Conservation (phyloP, 2,888 invertebrate species). For the Polydrusus cervinus region DNA sequence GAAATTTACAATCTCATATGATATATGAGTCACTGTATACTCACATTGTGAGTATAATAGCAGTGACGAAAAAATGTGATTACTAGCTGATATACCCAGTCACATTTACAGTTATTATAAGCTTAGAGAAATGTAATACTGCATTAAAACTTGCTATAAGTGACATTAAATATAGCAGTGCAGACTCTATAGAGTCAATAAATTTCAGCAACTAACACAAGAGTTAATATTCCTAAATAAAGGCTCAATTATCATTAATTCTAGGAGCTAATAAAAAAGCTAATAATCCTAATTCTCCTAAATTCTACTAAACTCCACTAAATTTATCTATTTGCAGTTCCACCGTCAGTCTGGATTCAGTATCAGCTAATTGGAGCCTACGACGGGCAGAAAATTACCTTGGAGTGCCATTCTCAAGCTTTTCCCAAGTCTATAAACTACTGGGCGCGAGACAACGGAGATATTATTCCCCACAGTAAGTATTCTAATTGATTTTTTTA, state of each 20-base stretch:
- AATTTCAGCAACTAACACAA: too few relatives aligned
- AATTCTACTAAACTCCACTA: not conserved
- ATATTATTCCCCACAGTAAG: slow-evolving; percentile 71
- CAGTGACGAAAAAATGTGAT: too few relatives aligned
- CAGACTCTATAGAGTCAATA: too few relatives aligned
- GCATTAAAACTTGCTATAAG: too few relatives aligned
- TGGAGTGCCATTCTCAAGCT: slow-evolving; percentile 84
- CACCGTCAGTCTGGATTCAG: slow-evolving; percentile 83
- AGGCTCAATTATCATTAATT: not conserved
- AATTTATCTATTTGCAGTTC: slow-evolving; percentile 73
- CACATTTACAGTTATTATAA: too few relatives aligned
- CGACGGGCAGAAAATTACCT: slow-evolving; percentile 78
- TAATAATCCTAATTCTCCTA: not conserved
- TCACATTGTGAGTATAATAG: too few relatives aligned
- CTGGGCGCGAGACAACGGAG: slow-evolving; percentile 81
- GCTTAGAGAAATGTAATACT: too few relatives aligned
- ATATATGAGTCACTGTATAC: too few relatives aligned
- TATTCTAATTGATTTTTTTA: slow-evolving; percentile 34
- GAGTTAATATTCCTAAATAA: too few relatives aligned
- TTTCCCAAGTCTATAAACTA: slow-evolving; percentile 83
- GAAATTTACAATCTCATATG: too few relatives aligned
- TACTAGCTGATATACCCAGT: too few relatives aligned
- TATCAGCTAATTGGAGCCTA: slow-evolving; percentile 82
- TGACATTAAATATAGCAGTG: too few relatives aligned
- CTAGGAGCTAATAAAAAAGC: not conserved